Evolutionary conservation across 2,113 vertebrate species (phyloP).

Genomic region (Buteo buteo): DNA sequence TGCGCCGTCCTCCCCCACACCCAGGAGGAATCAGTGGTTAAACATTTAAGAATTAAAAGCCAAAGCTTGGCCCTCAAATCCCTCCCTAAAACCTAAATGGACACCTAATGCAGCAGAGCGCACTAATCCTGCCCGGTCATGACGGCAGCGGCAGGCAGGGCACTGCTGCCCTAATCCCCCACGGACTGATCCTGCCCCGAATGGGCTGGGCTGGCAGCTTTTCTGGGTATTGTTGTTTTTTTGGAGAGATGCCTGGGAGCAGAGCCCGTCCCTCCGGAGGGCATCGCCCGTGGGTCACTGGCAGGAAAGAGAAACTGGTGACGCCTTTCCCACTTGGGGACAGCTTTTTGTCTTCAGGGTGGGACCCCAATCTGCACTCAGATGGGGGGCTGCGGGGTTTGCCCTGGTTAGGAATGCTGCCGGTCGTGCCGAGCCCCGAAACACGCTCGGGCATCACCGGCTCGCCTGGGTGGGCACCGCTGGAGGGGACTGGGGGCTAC

Average conservation of each 20-base stretch:
- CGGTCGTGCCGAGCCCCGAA: accelerated
- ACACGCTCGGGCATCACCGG: accelerated
- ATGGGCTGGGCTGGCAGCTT: not conserved
- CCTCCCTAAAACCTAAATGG: slow-evolving; percentile 68
- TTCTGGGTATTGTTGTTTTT: not conserved
- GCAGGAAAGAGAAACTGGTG: not conserved
- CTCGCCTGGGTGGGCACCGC: accelerated
- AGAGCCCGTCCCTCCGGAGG: not conserved
- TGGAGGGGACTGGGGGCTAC: accelerated
- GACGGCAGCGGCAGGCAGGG: not conserved
- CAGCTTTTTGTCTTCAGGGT: not conserved
- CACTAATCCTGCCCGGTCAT: slow-evolving; percentile 52
- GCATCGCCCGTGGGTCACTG: not conserved
- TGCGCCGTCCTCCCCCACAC: accelerated
- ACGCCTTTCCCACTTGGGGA: not conserved
- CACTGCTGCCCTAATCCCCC: not conserved
- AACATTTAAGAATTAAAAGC: slow-evolving; percentile 50
- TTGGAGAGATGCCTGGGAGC: not conserved
- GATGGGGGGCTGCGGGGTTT: not conserved
- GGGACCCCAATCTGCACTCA: not conserved
- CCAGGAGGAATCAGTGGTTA: slow-evolving; percentile 17
- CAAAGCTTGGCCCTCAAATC: slow-evolving; percentile 55
- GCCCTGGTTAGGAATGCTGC: accelerated
- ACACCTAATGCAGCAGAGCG: slow-evolving; percentile 48
- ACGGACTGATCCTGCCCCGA: not conserved